Evolutionary conservation across 2,797 vertebrate genomes (phyloP), one percentile per base, ranked within the genome.

Genomic region (Remorina albescens): DNA sequence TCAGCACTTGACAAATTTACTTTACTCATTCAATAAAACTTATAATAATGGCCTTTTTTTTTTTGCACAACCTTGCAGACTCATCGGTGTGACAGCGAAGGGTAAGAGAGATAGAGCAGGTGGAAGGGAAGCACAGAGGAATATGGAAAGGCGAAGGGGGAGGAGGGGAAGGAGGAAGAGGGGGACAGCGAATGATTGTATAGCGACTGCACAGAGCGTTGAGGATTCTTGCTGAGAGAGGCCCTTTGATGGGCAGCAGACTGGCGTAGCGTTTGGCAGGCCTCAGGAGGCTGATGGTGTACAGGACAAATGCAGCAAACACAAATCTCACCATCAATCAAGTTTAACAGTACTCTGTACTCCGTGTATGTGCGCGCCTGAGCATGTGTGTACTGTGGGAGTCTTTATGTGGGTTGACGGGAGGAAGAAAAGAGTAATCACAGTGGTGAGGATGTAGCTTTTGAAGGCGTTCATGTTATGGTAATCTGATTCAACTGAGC

Each of bases 281-380:
- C 66, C 74, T 49, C 82, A n/a, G 68, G 78, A 86, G 81, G 72
- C 74, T 78, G 67, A 41, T 57, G 67, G 53, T 63, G 77, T 74
- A 49, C 58, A 32, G 59, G 78, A 76, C 79, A 79, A 87, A 86
- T 57, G 84, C 78, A 46, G 79, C 75, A 80, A 67, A 84, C 82
- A 82, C 82, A 82, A 86, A 86, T 75, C 47, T 68, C 83, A 59
- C 62, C 10, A 92, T 93, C 89, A 86, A 89, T 92, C 90, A 89
- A 64, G 73, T 89, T 91, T 84, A 90, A 80, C 71, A 64, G 82
- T 59, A 78, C 76, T 74, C 74, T 70, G 74, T 1, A 19, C 68
- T 83, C n/a, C n/a, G n/a, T n/a, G 11, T 71, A 9, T 73, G 34
- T 42, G 57, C 62, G 42, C 57, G 67, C 54, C 26, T 54, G 36